These are phyloP conservation scores for Rachycentron canadum DNA, from an alignment of 2,797 vertebrate species.

Conservation along the genomic window DNA sequence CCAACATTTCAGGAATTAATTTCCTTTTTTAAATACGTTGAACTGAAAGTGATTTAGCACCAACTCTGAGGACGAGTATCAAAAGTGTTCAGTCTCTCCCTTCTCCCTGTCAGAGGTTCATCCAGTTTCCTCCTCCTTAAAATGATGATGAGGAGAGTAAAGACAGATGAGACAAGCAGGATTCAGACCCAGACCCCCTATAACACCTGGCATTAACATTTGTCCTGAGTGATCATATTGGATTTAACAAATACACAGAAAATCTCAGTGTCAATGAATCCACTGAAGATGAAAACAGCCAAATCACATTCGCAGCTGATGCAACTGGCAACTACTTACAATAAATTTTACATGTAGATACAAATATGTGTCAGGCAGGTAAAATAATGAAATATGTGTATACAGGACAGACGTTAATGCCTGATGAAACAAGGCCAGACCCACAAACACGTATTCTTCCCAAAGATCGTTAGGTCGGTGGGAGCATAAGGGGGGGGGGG, in stretches of 20 bases:
- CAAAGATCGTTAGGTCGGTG: constrained; percentile 26
- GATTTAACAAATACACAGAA: background rate
- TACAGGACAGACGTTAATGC: constrained; percentile 40
- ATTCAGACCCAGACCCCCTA: constrained; percentile 19
- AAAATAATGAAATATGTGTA: background rate
- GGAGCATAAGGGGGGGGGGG: constrained; percentile 1
- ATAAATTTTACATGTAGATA: background rate
- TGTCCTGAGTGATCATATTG: background rate
- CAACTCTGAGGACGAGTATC: constrained; percentile 15
- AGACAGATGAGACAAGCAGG: constrained; percentile 34
- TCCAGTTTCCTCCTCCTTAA: constrained; percentile 20
- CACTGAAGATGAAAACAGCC: background rate
- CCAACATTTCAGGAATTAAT: background rate
- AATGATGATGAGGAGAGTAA: background rate
- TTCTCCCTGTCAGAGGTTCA: constrained; percentile 9
- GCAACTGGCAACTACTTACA: background rate
- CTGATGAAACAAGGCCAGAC: constrained; percentile 27
- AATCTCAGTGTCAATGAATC: background rate
- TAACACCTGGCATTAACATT: constrained; percentile 46
- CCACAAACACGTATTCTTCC: constrained; percentile 33
- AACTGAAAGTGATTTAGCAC: constrained; percentile 14
- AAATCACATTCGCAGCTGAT: background rate
- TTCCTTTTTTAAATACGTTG: background rate
- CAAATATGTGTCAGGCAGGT: background rate
- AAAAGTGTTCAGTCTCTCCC: background rate